Percentiles rank a stretch among this genome's conserved stretches.
phyloP scores from a whole-genome alignment of 2,797 vertebrate species.

The Novumbra hubbsi region DNA sequence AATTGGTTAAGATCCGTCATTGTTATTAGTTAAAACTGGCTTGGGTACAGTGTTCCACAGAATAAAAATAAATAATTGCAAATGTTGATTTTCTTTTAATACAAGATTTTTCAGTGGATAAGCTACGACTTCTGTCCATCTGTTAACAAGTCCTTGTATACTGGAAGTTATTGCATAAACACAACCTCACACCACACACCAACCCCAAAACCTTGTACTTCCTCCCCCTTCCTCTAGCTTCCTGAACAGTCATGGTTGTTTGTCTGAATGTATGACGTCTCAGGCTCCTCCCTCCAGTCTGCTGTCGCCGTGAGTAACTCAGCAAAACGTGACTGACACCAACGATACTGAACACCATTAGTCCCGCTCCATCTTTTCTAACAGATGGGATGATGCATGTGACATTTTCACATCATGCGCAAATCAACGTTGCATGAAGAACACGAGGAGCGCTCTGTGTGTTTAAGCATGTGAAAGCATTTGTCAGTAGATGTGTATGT shows the following conservation, averaged over 20 bases:
- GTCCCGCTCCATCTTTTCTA: constrained; percentile 11
- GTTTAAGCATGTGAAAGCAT: constrained; percentile 4
- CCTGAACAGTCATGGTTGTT: background rate
- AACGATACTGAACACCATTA: constrained; percentile 36
- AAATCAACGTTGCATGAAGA: constrained; percentile 23
- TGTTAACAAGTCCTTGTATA: background rate
- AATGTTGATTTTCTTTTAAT: background rate
- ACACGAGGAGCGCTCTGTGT: constrained; percentile 4
- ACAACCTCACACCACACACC: background rate
- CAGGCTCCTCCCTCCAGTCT: background rate
- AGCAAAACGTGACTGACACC: constrained; percentile 63
- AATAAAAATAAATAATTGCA: background rate
- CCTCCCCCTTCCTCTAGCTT: background rate
- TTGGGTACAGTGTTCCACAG: too few species aligned
- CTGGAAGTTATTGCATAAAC: background rate
- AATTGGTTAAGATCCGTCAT: too few species aligned
- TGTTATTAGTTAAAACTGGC: too few species aligned
- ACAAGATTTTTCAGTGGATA: background rate
- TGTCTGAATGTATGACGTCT: background rate
- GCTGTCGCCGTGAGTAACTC: constrained; percentile 53
- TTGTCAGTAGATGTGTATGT: background rate
- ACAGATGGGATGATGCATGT: constrained; percentile 32
- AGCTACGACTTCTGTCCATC: background rate
- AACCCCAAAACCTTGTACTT: background rate
- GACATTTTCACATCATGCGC: constrained; percentile 8